Base-by-base conservation (phyloP, 2,797 vertebrate species). In the Myripristis jacobus region DNA sequence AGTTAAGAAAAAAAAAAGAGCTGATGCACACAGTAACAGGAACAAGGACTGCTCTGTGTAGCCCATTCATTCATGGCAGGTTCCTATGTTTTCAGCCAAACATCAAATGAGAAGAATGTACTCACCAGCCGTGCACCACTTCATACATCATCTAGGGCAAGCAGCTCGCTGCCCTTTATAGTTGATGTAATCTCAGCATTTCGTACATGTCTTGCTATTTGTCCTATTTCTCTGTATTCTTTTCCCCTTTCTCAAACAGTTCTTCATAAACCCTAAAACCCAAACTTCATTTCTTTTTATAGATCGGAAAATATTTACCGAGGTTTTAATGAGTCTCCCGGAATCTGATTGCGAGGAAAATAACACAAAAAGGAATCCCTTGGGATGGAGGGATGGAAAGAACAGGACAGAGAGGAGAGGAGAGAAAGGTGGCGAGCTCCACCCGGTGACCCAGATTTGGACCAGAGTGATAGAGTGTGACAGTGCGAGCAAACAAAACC, bases 1-100 rank as follows among this genome's bases (percentile, higher is more conserved):
- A 83, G 71, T 88, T 88, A 60, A 38, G 47, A 15, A 56, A 62
- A 51, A 27, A 80, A 76, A 85, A 80, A 71, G 25, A 73, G 87
- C 87, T 89, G 89, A 90, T 88, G 86, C 85, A 84, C 67, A 80
- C 74, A 86, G 54, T 88, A 80, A 50, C 55, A 83, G 82, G 79
- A 91, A 93, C 91, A 94, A 92, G 86, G 88, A 64, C 66, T 24
- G 67, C 89, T 91, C 89, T 93, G 90, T 93, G 76, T 58, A 66
- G 79, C 36, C 70, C 53, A 16, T 78, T 84, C 64, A 81, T 81
- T 82, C 87, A 80, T 59, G 70, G 73, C 75, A 82, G 77, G 75
- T 77, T 75, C 48, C 50, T 80, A 57, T 73, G 69, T 85, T 66
- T 84, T 29, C 59, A 75, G 82, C 70, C 83, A 88, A 83, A 79